Evolutionary conservation across 2,113 vertebrate species (phyloP).

Genomic region (Hemiprocne comata): DNA sequence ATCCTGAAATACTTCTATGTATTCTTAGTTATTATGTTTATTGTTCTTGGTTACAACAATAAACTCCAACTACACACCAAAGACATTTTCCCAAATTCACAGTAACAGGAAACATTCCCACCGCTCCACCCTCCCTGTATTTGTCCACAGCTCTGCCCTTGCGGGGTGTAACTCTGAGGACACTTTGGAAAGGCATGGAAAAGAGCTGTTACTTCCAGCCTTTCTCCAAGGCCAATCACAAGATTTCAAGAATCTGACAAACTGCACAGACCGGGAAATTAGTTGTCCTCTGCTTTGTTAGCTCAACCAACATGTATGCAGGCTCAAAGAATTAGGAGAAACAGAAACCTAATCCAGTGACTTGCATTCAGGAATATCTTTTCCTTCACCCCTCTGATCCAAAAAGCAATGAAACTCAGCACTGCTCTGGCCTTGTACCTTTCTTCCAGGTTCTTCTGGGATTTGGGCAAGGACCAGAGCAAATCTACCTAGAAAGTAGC

Average conservation of each 20-base stretch:
- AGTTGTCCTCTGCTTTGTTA: neutral
- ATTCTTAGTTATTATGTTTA: slow-evolving; percentile 19
- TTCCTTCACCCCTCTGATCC: neutral
- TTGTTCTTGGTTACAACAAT: slow-evolving; percentile 31
- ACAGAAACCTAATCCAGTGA: neutral
- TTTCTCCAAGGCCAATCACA: neutral
- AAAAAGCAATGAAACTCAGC: neutral
- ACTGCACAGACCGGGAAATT: neutral
- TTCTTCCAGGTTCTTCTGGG: neutral
- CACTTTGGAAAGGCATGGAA: neutral
- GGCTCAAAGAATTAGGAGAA: neutral
- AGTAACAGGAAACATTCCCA: neutral
- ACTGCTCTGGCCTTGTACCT: neutral
- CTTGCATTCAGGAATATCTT: neutral
- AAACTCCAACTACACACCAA: neutral
- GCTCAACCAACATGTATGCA: neutral
- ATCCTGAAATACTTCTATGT: slow-evolving; percentile 22
- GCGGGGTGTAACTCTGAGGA: neutral
- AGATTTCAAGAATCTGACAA: neutral
- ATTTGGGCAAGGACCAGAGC: neutral
- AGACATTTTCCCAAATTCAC: neutral
- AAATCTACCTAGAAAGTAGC: neutral
- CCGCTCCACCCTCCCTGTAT: neutral
- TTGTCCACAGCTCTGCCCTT: neutral
- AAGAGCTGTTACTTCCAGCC: neutral